Evolutionary conservation across 2,113 vertebrate species (phyloP).

Genomic region (Lethenteron reissneri): DNA sequence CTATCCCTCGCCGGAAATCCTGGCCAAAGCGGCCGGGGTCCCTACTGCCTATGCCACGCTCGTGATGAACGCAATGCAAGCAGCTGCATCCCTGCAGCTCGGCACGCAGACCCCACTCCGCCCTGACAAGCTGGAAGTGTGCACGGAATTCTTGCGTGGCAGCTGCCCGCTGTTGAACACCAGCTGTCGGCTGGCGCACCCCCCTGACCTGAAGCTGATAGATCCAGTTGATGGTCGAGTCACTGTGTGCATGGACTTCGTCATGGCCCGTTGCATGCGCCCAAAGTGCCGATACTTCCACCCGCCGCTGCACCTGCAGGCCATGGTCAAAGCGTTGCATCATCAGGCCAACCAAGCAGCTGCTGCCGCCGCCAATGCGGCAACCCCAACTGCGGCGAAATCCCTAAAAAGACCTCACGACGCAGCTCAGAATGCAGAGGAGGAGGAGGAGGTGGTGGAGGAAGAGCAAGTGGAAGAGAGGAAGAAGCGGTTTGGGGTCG

Average conservation of each 20-base stretch:
- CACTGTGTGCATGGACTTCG: conserved; percentile 3
- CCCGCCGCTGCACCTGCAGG: not conserved
- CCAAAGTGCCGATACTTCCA: conserved; percentile 6
- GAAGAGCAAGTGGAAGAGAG: no score
- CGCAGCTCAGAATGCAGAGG: no score
- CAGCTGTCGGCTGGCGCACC: not conserved
- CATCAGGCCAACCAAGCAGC: conserved; percentile 64
- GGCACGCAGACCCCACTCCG: no score
- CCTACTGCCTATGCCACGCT: no score
- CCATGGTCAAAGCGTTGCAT: conserved; percentile 25
- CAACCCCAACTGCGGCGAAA: no score
- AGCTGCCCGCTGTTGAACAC: conserved; percentile 3
- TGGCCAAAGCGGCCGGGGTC: no score
- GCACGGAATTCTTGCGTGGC: conserved; percentile 1
- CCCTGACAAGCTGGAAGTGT: not conserved
- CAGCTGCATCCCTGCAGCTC: no score
- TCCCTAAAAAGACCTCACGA: no score
- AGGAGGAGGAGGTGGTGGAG: no score
- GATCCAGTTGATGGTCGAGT: not conserved
- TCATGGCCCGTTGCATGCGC: conserved; percentile 1
- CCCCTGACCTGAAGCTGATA: not conserved
- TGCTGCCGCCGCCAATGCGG: not conserved
- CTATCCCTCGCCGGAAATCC: no score
- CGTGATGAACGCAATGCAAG: no score
- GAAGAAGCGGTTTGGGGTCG: no score